These are phyloP conservation scores for Trinectes maculatus DNA, from an alignment of 2,113 vertebrate species.

Conservation along the genomic window DNA sequence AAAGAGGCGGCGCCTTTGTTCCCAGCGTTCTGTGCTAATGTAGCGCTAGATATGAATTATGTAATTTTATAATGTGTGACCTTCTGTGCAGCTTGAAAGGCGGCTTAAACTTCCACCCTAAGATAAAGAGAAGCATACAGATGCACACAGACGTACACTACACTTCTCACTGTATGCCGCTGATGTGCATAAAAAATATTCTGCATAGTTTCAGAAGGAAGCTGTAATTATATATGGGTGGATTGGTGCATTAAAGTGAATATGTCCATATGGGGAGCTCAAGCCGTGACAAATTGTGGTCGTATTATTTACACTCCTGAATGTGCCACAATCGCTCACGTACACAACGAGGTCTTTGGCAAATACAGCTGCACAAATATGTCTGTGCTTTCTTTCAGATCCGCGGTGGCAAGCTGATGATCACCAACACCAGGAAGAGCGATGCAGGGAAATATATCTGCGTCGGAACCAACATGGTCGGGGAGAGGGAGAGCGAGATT, in stretches of 20 bases:
- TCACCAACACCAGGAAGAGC: constrained; percentile 95
- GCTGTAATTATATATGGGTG: constrained; percentile 10
- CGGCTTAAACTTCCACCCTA: constrained; percentile 24
- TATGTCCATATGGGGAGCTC: not conserved
- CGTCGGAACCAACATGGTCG: constrained; percentile 98
- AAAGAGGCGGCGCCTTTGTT: constrained; percentile 76
- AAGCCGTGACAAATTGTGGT: not conserved
- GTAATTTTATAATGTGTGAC: constrained; percentile 72
- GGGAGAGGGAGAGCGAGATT: constrained; percentile 95
- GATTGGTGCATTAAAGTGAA: constrained; percentile 3
- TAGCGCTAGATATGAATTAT: constrained; percentile 78
- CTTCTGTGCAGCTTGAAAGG: constrained; percentile 65
- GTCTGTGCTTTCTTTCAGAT: constrained; percentile 82
- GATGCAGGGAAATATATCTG: constrained; percentile 98
- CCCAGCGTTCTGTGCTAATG: constrained; percentile 59
- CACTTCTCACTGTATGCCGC: not conserved
- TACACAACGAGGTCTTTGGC: not conserved
- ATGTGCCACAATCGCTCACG: not conserved
- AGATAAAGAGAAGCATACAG: constrained; percentile 37
- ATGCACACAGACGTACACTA: constrained; percentile 26
- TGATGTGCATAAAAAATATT: not conserved
- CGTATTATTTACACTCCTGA: constrained; percentile 6
- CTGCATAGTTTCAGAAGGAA: not conserved
- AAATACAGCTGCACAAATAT: constrained; percentile 45
- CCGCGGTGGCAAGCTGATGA: constrained; percentile 98